Base-by-base conservation (phyloP, 1,140 invertebrate genomes). In the Megathymus violae region DNA sequence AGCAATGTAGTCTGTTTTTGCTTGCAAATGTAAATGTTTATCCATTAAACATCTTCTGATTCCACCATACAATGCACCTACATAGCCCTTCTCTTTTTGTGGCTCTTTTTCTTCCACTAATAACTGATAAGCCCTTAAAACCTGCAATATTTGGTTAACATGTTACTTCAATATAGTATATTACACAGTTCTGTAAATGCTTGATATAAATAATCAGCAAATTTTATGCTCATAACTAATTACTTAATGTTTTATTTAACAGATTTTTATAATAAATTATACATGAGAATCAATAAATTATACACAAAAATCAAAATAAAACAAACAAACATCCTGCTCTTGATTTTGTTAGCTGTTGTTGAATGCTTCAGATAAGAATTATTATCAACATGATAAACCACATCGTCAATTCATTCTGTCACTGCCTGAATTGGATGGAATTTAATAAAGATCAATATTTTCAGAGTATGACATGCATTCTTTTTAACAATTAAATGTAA, bases 31-130 rank as follows among this genome's bases (percentile, higher is more conserved):
- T 62, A 98, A 94, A 85, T 98, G 97, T 82, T 95, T 95, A 67
- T 97, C 96, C 41, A 95, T 92, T 62, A 96, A 93, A 91, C 97
- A 98, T 67, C 96, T 94, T 79, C 95, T 95, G 63, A 98, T 96
- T 43, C 96, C 96, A 15, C 95, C 93, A 87, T 98, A 98, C 48
- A 98, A 90, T 64, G 95, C 93, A 17, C 96, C 93, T 50, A 97
- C 95, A 82, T 97, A 98, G 40, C 97, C 97, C 83, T 97, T 98
- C 79, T 98, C 97, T 81, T 96, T 96, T 27, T 93, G 91, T 50
- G 94, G 94, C 67, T 97, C 96, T 22, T 95, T 93, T 77, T 98
- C 96, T 78, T 96, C 96, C 43, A 97, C 95, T 71, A 98, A 92
- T 66, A 98, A 93, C 73, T 95, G 95, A 89, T 97, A 98, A 38